Conservation (phyloP, 2,797 vertebrate genomes). For the Argya squamiceps region DNA sequence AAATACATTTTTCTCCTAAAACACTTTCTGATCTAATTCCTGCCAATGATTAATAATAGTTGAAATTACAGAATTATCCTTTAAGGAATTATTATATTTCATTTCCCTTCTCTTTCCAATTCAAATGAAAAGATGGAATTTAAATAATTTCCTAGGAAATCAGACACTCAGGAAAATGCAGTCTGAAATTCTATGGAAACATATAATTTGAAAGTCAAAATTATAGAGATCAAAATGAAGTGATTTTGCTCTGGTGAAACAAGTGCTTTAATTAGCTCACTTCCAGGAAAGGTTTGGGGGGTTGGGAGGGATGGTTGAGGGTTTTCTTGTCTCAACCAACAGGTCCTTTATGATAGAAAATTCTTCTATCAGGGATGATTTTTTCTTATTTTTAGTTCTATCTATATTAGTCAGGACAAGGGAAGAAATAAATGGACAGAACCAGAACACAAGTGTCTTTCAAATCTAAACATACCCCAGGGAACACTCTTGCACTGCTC, state of each 20-base stretch:
- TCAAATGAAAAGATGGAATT: neutral
- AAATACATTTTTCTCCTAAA: neutral
- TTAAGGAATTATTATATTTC: neutral
- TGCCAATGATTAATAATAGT: neutral
- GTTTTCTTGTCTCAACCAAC: neutral
- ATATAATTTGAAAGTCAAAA: constrained; percentile 1
- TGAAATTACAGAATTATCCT: neutral
- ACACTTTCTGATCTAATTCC: neutral
- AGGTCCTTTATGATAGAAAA: neutral
- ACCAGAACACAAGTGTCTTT: neutral
- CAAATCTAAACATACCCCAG: neutral
- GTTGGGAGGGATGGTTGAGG: neutral
- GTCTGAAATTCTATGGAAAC: neutral
- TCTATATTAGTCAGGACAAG: neutral
- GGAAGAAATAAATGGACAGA: neutral
- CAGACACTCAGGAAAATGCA: neutral
- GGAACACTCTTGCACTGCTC: neutral
- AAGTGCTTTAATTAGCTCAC: neutral
- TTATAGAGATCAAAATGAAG: neutral
- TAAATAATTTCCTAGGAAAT: constrained; percentile 12
- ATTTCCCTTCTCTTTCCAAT: neutral
- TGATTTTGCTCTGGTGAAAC: neutral
- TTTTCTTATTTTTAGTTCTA: neutral
- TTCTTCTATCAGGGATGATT: neutral
- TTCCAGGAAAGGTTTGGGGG: neutral